Base-by-base conservation (phyloP, 30 jellyfish, hydroid and myxozoan species). In the Mastigias papua region DNA sequence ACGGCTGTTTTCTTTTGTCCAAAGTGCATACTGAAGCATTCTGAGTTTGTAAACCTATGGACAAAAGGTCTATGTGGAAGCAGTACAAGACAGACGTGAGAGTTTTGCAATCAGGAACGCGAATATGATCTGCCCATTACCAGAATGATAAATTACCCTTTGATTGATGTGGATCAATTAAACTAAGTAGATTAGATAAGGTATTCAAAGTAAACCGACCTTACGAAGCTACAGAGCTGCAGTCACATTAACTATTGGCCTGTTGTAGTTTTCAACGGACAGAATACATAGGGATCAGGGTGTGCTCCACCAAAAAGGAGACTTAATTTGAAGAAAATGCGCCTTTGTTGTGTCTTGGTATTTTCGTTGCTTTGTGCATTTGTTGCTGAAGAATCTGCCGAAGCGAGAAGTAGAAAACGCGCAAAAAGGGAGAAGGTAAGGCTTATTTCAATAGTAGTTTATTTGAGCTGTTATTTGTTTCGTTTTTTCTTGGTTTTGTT, bases 391-490 rank as follows among this genome's bases (percentile, higher is more conserved):
- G 87, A 76, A 16, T 2, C 27, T 10, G 87, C 27, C 10, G 87
- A 76, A 2, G 87, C 87, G 17, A 76, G 69, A 48, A 80, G 49
- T 10, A 76, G 69, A 48, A 80, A 28, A 48, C 70, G 90, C 42
- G 37, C 81, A 23, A 80, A 46, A 51, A 64, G 58, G 35, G 82
- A 65, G 49, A 69, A 34, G 90, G 90, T 80, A 35, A 74, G 23
- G 78, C 23, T 66, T 0, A 13, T 66, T 16, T 21, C 16, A 27
- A 28, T 22, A 5, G 13, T 28, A 66, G 0, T 66, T 66, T 29
- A 66, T 15, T 66, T 13, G 0, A 6, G 13, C 13, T 27, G 22
- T 67, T 49, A 5, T 67, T 28, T n/a, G n/a, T n/a, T n/a, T n/a
- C n/a, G n/a, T n/a, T n/a, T n/a, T n/a, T n/a, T n/a, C n/a, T n/a